Base-by-base conservation (phyloP, 2,888 invertebrate species). In the Xiphydria camelus region DNA sequence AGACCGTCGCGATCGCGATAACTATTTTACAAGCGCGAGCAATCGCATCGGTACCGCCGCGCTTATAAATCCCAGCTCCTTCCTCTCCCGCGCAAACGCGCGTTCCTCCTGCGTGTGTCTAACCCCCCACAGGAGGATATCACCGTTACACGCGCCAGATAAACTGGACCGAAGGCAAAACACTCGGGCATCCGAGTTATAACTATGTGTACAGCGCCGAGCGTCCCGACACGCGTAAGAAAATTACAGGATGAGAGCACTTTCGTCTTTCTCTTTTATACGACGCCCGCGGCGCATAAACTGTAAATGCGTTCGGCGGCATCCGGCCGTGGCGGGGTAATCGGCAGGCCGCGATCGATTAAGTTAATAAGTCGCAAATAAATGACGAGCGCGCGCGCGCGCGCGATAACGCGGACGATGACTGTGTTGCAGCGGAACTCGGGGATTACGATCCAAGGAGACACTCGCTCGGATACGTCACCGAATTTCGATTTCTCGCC, bases 371-470 rank as follows among this genome's bases (percentile, higher is more conserved):
- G 36, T 39, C 44, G 44, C 36, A 44, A 51, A 51, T 53, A 51
- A 53, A 53, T 45, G 42, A 36, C n/a, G 37, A 22, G 29, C 4
- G 29, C 29, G 12, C 7, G 38, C 36, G 18, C 18, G 41, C 41
- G 5, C 31, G 12, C 29, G 29, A 29, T 29, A 29, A 29, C 12
- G 15, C 29, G 12, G 12, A 14, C 15, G 15, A 29, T 14, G 6
- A 52, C 34, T 55, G 55, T 59, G 56, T 79, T 80, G 29, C 79
- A 95, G 95, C 96, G 68, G 96, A 97, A 80, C 80, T 96, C 50
- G 96, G 96, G 1, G 96, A 96, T 80, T 95, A 89, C 77, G 95
- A 96, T 76, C 85, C 88, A 20, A 82, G 92, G 59, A 81, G 92
- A 45, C 94, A 96, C 75, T 87, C 87, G 21, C 83, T 86, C 17